Percentiles rank a stretch among this genome's conserved stretches.
Conservation (phyloP, 1,140 invertebrate genomes). For the Scaptomyza montana region DNA sequence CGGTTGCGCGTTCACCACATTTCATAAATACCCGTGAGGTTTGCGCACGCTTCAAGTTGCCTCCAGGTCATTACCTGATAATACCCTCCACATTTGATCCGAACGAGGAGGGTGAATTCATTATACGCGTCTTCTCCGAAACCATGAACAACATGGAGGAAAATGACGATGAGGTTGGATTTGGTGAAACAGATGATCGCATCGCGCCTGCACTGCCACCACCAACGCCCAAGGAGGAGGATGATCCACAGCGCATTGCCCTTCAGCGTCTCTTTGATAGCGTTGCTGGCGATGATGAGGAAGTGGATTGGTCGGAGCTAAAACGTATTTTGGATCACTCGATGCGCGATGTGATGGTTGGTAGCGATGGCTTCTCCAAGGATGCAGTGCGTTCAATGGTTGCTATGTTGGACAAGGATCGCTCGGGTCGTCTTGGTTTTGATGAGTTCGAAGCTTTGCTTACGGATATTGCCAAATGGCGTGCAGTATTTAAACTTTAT, state of each 20-base stretch:
- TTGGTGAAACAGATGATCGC: constrained; percentile 88
- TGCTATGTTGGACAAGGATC: constrained; percentile 96
- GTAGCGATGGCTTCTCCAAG: constrained; percentile 91
- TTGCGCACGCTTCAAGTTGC: constrained; percentile 90
- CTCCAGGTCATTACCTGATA: constrained; percentile 97
- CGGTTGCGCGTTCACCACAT: constrained; percentile 94
- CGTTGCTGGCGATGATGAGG: constrained; percentile 94
- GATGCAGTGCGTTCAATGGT: constrained; percentile 98
- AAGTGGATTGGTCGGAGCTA: constrained; percentile 97
- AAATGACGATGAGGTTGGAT: constrained; percentile 92
- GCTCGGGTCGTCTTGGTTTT: constrained; percentile 96
- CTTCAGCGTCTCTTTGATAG: constrained; percentile 92
- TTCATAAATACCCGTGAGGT: constrained; percentile 99
- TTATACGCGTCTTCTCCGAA: constrained; percentile 98
- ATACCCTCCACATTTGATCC: constrained; percentile 99
- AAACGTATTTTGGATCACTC: constrained; percentile 96
- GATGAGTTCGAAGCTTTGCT: constrained; percentile 96
- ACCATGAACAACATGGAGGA: constrained; percentile 94
- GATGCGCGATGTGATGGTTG: constrained; percentile 88
- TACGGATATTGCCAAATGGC: constrained; percentile 95
- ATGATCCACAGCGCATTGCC: constrained; percentile 85
- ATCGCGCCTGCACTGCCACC: constrained; percentile 74
- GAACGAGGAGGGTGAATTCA: constrained; percentile 97
- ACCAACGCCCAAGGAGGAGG: constrained; percentile 83
- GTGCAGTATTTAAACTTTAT: constrained; percentile 94